Percentiles rank a stretch among this genome's conserved stretches.
These are phyloP conservation scores for Dioctria linearis DNA, from an alignment of 2,888 invertebrate species.

Conservation along the genomic window DNA sequence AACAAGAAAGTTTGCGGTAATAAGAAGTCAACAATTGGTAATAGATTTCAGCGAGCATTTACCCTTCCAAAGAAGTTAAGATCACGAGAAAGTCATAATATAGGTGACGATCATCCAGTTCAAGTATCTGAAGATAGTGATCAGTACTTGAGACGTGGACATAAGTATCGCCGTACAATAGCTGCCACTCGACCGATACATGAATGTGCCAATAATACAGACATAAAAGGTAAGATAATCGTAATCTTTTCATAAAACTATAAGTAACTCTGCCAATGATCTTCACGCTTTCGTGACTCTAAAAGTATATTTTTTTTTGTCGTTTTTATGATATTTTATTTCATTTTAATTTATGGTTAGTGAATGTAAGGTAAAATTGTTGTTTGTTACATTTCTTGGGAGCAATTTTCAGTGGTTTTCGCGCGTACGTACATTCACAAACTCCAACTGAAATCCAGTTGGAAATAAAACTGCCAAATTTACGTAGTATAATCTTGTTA, in stretches of 20 bases:
- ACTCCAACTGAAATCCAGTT: too few species aligned
- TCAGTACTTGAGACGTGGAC: conserved; percentile 51
- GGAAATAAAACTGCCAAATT: too few species aligned
- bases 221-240: conserved; percentile 32
- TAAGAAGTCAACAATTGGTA: background rate
- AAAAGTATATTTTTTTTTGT: conserved; percentile 12
- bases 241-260: background rate
- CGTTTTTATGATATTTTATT: too few species aligned
- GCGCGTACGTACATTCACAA: background rate
- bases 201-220: conserved; percentile 1
- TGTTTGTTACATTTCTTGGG: conserved; percentile 13
- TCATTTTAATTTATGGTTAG: too few species aligned
- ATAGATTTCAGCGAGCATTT: conserved; percentile 39
- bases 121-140: conserved; percentile 1
- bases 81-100: background rate
- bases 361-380: too few species aligned
- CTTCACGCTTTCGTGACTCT: conserved; percentile 48
- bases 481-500: too few species aligned
- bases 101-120: background rate
- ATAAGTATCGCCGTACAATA: conserved; percentile 55
- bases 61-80: conserved; percentile 55
- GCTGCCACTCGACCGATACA: conserved; percentile 22
- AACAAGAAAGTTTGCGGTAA: background rate
- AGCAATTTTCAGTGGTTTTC: conserved; percentile 15
- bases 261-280: conserved; percentile 19